Evolutionary conservation across 2,888 invertebrate species (phyloP).

Genomic region (Hydrotaea diabolus): DNA sequence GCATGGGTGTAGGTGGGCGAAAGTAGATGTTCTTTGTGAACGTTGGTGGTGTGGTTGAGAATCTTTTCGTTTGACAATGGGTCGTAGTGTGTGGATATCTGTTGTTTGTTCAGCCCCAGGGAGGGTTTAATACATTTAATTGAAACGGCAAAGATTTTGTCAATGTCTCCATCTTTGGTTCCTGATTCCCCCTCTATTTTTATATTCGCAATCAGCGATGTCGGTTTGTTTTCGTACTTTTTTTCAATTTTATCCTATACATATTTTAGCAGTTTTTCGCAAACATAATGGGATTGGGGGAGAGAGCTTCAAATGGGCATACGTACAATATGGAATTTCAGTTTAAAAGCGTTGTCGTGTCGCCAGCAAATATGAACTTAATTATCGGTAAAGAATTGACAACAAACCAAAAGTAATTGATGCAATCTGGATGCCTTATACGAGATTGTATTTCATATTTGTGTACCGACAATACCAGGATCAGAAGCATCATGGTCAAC

Average conservation of each 20-base stretch:
- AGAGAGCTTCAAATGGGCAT: no score
- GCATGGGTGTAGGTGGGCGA: neutral
- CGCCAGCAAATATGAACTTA: constrained; percentile 51
- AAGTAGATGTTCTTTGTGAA: neutral
- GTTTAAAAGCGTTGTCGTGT: constrained; percentile 64
- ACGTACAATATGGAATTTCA: neutral
- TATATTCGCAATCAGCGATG: constrained; percentile 1
- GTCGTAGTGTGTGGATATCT: neutral
- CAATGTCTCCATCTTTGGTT: neutral
- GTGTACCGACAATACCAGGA: neutral
- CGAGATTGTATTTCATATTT: constrained; percentile 50
- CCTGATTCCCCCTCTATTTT: no score
- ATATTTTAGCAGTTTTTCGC: no score
- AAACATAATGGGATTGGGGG: neutral
- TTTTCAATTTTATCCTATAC: neutral
- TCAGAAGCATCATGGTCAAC: neutral
- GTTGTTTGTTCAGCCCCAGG: constrained; percentile 40
- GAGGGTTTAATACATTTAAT: constrained; percentile 61
- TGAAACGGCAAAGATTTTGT: constrained; percentile 60
- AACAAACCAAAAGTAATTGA: constrained; percentile 29
- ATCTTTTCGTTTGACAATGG: neutral
- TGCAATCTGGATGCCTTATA: neutral
- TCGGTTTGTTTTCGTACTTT: neutral
- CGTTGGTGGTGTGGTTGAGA: neutral
- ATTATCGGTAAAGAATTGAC: constrained; percentile 53